These are phyloP conservation scores for Eupristina koningsbergeri DNA, from an alignment of 1,140 invertebrate genomes.

Conservation along the genomic window DNA sequence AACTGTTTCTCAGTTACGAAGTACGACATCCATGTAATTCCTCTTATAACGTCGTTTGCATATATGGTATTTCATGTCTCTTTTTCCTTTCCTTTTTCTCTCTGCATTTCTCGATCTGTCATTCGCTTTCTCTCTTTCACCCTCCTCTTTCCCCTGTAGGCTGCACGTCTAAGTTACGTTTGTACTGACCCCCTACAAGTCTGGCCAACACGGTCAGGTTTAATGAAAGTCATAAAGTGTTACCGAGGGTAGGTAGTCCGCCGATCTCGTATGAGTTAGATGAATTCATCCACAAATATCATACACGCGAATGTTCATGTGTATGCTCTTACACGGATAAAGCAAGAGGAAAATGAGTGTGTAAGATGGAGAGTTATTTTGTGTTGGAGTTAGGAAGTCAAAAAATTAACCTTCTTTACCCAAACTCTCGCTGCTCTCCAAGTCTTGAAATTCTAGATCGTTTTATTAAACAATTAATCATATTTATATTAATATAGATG, in stretches of 20 bases:
- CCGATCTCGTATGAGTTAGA: conserved; percentile 24
- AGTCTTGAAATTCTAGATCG: background rate
- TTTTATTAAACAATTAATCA: conserved; percentile 37
- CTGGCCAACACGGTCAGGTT: conserved; percentile 57
- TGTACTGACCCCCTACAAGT: conserved; percentile 24
- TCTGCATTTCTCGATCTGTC: background rate
- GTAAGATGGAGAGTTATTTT: background rate
- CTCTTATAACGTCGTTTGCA: conserved; percentile 5
- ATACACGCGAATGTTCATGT: too few relatives aligned
- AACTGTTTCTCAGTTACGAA: background rate
- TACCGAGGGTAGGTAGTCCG: conserved; percentile 25
- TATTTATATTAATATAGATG: background rate
- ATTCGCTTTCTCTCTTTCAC: conserved; percentile 36
- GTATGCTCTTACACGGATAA: background rate
- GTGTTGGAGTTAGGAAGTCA: conserved; percentile 22
- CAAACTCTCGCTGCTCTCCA: background rate
- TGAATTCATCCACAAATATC: background rate
- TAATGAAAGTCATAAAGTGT: conserved; percentile 66
- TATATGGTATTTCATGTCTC: conserved; percentile 31
- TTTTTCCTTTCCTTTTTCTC: conserved; percentile 16
- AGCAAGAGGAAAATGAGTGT: too few relatives aligned
- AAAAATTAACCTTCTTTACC: conserved; percentile 11
- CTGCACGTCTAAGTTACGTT: background rate
- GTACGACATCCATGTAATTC: background rate
- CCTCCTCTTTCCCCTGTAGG: too few relatives aligned